Conservation (phyloP, 2,113 vertebrate genomes). For the Chloropsis cyanopogon region DNA sequence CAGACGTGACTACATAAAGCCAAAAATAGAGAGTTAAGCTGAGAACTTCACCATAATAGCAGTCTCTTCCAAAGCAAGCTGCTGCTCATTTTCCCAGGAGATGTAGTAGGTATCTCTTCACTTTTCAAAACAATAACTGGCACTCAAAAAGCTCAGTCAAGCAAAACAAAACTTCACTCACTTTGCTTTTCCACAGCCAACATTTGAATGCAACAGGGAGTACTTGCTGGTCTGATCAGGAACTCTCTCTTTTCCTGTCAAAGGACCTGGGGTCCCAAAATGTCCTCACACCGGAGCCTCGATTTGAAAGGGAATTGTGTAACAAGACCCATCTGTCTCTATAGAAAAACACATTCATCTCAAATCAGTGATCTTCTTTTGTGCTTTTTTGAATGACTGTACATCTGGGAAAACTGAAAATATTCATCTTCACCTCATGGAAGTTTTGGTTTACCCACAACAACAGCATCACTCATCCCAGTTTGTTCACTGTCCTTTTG, state of each 20-base stretch:
- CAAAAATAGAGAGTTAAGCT: slow-evolving; percentile 7
- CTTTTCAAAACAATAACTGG: slow-evolving; percentile 36
- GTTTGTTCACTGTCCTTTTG: neutral
- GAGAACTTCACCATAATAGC: neutral
- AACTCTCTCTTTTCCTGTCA: neutral
- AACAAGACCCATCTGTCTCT: neutral
- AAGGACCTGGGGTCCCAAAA: neutral
- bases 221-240: neutral
- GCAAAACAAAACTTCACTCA: slow-evolving; percentile 21
- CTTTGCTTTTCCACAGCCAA: neutral
- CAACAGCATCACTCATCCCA: neutral
- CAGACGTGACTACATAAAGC: neutral
- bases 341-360: neutral
- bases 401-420: slow-evolving; percentile 9
- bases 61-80: neutral
- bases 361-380: neutral
- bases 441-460: neutral
- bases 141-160: neutral
- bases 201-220: neutral
- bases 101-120: neutral
- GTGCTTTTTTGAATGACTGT: neutral
- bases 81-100: slow-evolving; percentile 38
- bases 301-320: neutral
- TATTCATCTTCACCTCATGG: neutral
- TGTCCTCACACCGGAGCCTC: neutral